Evolutionary conservation across 2,113 vertebrate species (phyloP), one percentile per base, ranked within the genome.

Genomic region (Mirza zaza): DNA sequence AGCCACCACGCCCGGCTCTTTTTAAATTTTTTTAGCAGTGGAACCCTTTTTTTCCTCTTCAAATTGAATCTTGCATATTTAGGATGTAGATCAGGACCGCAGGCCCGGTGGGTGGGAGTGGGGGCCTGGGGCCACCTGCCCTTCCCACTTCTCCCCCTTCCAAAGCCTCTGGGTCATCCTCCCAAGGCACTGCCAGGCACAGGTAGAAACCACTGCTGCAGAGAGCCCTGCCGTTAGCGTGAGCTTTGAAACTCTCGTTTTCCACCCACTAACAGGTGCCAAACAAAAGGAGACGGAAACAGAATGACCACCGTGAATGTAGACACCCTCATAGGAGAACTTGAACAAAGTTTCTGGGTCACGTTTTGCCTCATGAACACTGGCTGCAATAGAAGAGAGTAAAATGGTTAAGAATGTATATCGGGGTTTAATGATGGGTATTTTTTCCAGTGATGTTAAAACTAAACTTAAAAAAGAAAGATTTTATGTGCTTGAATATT

Each of bases 271-370:
- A 15, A 83, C 98, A 99, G 99, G 99, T 97, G 98, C 99, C 98
- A 99, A 98, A 98, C 99, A 99, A 77, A 99, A 99, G 98, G 99
- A 99, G 95, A 98, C 97, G 0, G 98, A 99, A 97, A 95, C 98
- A 0, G 99, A 99, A 97, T 99, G 99, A 99, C 96, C 63, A 18
- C 95, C 32, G 91, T 88, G 97, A 96, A 94, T 52, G 96, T 93
- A 65, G 25, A 68, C 50, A 6, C 90, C 11, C 95, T 97, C 91
- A 77, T 91, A 95, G 97, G 97, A 98, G 98, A 98, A 98, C 97
- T 96, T 98, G 98, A 98, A 97, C 98, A 96, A 96, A 97, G 95
- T 97, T 97, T 97, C 98, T 96, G 97, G 98, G 98, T 98, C 98
- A 98, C 97, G 83, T 98, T 96, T 98, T 98, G 98, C 98, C 98